A percentile compares a stretch with the other conserved stretches of the same genome.
These are phyloP conservation scores for Euproctis similis DNA, from an alignment of 2,888 invertebrate genomes.

Conservation along the genomic window DNA sequence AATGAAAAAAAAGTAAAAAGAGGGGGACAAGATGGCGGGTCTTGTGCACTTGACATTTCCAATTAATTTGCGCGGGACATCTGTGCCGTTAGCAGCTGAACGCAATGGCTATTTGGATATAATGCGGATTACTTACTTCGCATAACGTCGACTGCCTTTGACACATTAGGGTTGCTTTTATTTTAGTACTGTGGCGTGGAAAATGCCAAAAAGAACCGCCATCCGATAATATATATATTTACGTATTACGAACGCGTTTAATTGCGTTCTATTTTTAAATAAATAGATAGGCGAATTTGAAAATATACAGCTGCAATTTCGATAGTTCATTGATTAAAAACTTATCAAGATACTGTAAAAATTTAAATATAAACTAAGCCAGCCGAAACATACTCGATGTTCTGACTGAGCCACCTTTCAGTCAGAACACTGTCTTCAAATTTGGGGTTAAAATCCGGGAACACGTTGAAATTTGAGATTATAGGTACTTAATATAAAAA, in stretches of 20 bases:
- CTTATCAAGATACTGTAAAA: too few species aligned
- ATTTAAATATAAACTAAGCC: too few species aligned
- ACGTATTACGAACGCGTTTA: slow-evolving; percentile 1
- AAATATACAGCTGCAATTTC: slow-evolving; percentile 5
- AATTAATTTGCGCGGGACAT: slow-evolving; percentile 74
- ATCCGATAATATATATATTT: slow-evolving; percentile 5
- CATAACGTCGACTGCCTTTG: slow-evolving; percentile 29
- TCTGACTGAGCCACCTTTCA: too few species aligned
- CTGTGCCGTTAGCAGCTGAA: slow-evolving; percentile 72
- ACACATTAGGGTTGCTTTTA: slow-evolving; percentile 18
- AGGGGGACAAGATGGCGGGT: slow-evolving; percentile 59
- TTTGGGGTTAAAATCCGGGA: too few species aligned
- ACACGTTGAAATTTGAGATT: too few species aligned
- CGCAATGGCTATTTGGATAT: slow-evolving; percentile 45
- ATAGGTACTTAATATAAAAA: too few species aligned
- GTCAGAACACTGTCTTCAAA: too few species aligned
- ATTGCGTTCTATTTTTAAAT: slow-evolving; percentile 1
- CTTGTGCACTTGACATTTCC: slow-evolving; percentile 74
- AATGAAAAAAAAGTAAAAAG: slow-evolving; percentile 45
- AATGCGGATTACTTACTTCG: slow-evolving; percentile 56
- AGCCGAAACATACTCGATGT: too few species aligned
- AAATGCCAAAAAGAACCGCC: slow-evolving; percentile 5
- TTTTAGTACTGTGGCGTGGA: slow-evolving; percentile 17
- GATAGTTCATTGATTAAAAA: slow-evolving; percentile 1
- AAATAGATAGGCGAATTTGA: slow-evolving; percentile 5